A percentile compares a stretch with the other conserved stretches of the same genome.
Evolutionary conservation across 2,113 vertebrate genomes (phyloP).

Genomic region (Helogale parvula): DNA sequence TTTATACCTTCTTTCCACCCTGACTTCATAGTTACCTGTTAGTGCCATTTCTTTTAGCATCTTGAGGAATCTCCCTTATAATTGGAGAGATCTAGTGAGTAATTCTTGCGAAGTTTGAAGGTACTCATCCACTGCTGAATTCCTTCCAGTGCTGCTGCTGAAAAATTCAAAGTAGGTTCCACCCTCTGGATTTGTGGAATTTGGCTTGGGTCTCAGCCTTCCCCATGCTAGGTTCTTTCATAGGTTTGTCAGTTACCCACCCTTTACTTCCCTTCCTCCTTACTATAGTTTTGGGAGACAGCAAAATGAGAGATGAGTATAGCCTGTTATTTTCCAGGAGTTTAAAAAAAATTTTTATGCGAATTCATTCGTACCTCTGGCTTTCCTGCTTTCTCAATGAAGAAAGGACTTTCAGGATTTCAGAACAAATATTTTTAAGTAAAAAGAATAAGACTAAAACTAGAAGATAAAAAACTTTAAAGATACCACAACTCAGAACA

Average conservation of each 20-base stretch:
- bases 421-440: background rate
- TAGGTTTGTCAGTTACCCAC: background rate
- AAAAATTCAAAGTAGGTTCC: background rate
- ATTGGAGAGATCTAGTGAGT: background rate
- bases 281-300: background rate
- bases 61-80: background rate
- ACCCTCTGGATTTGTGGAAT: background rate
- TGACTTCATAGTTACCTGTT: background rate
- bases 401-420: background rate
- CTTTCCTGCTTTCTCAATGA: background rate
- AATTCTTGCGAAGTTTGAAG: background rate
- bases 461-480: background rate
- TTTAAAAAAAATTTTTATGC: background rate
- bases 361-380: background rate
- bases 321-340: background rate
- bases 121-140: background rate
- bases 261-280: background rate
- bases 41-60: slow-evolving; percentile 10
- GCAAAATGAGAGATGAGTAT: background rate
- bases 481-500: background rate
- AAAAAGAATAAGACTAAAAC: background rate
- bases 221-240: background rate
- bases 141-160: background rate
- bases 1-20: background rate
- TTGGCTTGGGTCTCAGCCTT: background rate